A percentile compares a stretch with the other conserved stretches of the same genome.
phyloP scores from a whole-genome alignment of 2,113 vertebrate genomes.

The Odocoileus hemionus region DNA sequence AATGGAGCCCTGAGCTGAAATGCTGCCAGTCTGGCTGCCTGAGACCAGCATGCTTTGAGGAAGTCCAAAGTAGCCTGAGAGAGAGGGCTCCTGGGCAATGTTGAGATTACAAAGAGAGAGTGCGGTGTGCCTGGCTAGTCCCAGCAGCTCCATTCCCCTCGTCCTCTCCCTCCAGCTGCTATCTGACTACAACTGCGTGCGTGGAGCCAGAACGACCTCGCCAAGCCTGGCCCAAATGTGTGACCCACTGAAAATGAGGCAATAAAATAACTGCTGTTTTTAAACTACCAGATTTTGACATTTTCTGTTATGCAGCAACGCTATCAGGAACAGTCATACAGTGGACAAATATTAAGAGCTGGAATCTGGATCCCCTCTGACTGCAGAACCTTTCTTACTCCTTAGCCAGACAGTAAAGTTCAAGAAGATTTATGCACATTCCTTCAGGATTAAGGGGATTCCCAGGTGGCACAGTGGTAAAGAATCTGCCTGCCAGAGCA shows the following conservation, averaged over 20 bases:
- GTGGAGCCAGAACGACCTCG: neutral
- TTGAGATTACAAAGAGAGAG: neutral
- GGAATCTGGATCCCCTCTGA: neutral
- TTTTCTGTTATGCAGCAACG: neutral
- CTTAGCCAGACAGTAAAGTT: neutral
- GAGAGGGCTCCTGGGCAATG: neutral
- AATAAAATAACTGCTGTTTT: neutral
- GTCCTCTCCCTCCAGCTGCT: neutral
- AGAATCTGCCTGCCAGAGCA: neutral
- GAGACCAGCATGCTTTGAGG: neutral
- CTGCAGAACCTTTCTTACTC: neutral
- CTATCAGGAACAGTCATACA: neutral
- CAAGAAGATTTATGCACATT: neutral
- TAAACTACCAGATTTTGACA: neutral
- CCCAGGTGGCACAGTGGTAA: neutral
- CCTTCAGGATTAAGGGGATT: neutral
- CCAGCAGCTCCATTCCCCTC: rapidly evolving
- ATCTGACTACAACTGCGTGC: rapidly evolving
- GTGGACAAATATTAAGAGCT: neutral
- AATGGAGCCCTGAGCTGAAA: neutral
- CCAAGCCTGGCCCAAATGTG: neutral
- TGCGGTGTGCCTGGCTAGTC: neutral
- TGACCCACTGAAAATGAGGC: neutral
- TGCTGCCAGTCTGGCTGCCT: neutral
- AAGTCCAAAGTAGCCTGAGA: neutral